phyloP scores from a whole-genome alignment of 2,888 invertebrate genomes.

The Eristalis tenax region DNA sequence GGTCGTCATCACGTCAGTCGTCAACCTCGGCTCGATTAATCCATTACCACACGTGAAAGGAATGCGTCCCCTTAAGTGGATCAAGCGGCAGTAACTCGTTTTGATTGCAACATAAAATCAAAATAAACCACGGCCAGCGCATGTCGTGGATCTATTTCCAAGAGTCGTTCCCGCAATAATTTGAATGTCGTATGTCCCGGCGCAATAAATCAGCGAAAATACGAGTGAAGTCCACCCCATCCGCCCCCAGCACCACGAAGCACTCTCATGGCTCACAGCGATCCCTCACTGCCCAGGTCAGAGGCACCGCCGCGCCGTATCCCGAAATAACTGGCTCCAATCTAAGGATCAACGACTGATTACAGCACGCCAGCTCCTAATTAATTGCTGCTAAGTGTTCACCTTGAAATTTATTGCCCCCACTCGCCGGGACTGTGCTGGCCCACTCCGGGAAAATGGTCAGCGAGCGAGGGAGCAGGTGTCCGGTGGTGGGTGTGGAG shows the following conservation, averaged over 20 bases:
- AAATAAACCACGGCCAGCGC: background rate
- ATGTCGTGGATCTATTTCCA: conserved; percentile 22
- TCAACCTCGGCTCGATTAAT: background rate
- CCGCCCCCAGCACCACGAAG: background rate
- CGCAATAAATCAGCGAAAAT: conserved; percentile 26
- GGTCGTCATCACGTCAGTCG: too few relatives aligned
- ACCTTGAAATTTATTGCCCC: conserved; percentile 69
- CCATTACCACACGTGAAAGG: background rate
- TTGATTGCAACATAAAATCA: background rate
- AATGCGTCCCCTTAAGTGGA: background rate
- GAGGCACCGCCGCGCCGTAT: background rate
- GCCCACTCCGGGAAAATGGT: too few relatives aligned
- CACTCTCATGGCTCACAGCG: conserved; percentile 47
- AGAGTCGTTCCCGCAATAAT: conserved; percentile 12
- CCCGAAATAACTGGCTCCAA: conserved; percentile 45
- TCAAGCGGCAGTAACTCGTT: background rate
- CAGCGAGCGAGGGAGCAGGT: background rate
- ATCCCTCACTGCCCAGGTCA: conserved; percentile 38
- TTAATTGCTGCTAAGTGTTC: conserved; percentile 70
- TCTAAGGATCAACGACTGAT: conserved; percentile 68
- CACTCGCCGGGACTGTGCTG: background rate
- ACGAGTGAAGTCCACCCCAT: background rate
- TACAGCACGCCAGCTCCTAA: conserved; percentile 67
- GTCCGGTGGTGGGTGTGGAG: background rate
- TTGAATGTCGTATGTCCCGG: conserved; percentile 20